Evolutionary conservation across 2,797 vertebrate genomes (phyloP), one percentile per base, ranked within the genome.

Genomic region (Acanthiza pusilla): DNA sequence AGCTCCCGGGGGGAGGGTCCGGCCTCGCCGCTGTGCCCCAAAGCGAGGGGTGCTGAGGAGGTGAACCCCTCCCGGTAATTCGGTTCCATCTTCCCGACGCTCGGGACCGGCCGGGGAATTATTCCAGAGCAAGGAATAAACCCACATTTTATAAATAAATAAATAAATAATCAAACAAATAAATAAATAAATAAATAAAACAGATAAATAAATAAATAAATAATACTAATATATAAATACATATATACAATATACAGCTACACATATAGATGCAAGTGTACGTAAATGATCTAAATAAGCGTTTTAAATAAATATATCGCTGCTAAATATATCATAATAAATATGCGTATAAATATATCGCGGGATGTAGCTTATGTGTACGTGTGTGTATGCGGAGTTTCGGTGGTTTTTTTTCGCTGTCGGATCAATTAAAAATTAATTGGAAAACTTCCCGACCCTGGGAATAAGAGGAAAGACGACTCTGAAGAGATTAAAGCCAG

Each of bases 401-500:
- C 16, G 7, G 13, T n/a, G 34, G 9, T 26, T n/a, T 19, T 38
- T n/a, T 8, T 3, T 10, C 3, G 9, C 5, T 50, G 11, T 43
- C 30, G 11, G 34, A 23, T 48, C 40, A 50, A 38, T 38, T 10
- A n/a, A 93, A 77, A 85, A 85, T 17, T 6, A 19, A 67, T 63
- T 34, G 36, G 5, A 67, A 63, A 85, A 61, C 38, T 67, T 71
- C 36, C 38, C 2, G 0, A 9, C 4, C 19, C 38, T 23, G 16
- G 4, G 11, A 88, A 36, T 6, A 32, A 26, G 30, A 48, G 63
- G 53, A 71, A 19, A 27, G 2, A 3, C 0, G 0, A 8, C 16
- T 40, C 10, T 12, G 3, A 58, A 45, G 10, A 12, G 36, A 38
- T 58, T 11, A 9, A 32, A 15, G 6, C 4, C 16, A 54, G 17